Base-by-base conservation (phyloP, 2,888 invertebrate genomes). In the Pristionchus japonicus region DNA sequence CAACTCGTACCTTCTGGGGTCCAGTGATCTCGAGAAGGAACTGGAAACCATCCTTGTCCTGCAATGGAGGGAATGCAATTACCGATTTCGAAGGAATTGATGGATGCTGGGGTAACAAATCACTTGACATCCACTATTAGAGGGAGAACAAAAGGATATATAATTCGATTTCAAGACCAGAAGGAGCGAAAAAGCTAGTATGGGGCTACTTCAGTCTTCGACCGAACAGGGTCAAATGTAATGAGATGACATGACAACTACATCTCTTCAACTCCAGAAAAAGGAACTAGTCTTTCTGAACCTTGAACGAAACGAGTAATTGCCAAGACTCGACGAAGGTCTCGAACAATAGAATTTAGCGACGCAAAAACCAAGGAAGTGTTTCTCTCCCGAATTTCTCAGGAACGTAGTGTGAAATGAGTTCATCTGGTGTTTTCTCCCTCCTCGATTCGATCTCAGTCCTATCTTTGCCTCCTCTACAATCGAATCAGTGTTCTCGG, bases 11-110 rank as follows among this genome's bases (percentile, higher is more conserved):
- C 77, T 94, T 94, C 83, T 90, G 89, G 57, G 94, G 94, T 37
- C 92, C 93, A 88, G 86, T 86, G 90, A 94, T 94, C 89, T 94
- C 94, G 70, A 94, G 90, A 82, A 92, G 88, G 89, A 92, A 94
- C 88, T 93, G 93, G 89, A 88, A 92, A 70, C 93, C 93, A 64
- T 93, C 92, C 89, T 93, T 92, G 89, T 94, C 93, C 90, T 90
- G 89, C 70, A 37, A 37, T 34, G 23, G 64, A n/a, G 27, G 15
- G 23, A 23, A 17, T 27, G 6, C n/a, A 57, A 57, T 57, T 20
- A n/a, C 23, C 7, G 1, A n/a, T 57, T 57, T 57, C 57, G n/a
- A 20, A 3, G 1, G 23, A 23, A n/a, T 57, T 57, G 23, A 57
- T 57, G 57, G 3, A 57, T 4, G 20, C 57, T 20, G 23, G 23